phyloP scores from a whole-genome alignment of 1,140 invertebrate genomes.

The Eumaeus atala region DNA sequence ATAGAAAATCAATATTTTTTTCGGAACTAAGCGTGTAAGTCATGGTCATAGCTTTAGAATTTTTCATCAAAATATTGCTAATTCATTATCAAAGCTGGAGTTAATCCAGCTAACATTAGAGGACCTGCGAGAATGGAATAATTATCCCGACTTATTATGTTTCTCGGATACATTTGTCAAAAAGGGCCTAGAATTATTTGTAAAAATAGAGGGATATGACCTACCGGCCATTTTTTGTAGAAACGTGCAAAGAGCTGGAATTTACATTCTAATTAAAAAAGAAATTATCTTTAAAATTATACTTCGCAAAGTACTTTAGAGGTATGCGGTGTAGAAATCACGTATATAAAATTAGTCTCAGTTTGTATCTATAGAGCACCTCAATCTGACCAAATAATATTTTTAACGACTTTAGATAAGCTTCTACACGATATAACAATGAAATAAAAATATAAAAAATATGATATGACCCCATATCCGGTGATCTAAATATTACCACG shows the following conservation, averaged over 20 bases:
- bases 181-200: neutral
- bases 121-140: neutral
- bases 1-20: constrained; percentile 5
- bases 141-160: neutral
- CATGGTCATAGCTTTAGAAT: no score
- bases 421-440: neutral
- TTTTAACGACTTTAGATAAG: neutral
- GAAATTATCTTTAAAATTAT: neutral
- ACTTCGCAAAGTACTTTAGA: neutral
- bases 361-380: neutral
- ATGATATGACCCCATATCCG: neutral
- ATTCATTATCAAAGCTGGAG: neutral
- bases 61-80: constrained; percentile 7
- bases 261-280: neutral
- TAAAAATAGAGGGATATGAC: neutral
- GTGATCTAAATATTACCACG: neutral
- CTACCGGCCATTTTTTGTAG: neutral
- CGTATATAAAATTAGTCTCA: neutral
- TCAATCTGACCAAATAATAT: neutral
- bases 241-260: neutral
- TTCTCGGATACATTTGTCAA: neutral
- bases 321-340: neutral
- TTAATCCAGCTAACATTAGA: constrained; percentile 2
- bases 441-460: neutral
- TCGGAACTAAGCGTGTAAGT: neutral